Conservation (phyloP, 2,113 vertebrate species). For the Patagioenas fasciata region DNA sequence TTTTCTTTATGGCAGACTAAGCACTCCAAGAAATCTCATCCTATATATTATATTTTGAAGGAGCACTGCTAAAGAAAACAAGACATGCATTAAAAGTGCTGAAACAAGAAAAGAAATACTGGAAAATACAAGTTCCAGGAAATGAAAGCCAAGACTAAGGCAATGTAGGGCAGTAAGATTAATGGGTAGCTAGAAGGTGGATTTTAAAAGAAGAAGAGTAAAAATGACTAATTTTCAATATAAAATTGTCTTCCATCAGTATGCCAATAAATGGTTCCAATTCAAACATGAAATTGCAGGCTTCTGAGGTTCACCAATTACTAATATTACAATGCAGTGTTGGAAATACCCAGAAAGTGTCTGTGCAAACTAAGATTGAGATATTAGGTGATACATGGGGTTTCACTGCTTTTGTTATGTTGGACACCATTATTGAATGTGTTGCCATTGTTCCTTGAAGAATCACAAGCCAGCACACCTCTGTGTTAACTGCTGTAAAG, state of each 20-base stretch:
- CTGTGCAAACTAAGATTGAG: background rate
- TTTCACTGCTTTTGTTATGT: background rate
- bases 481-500: background rate
- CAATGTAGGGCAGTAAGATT: background rate
- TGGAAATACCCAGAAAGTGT: background rate
- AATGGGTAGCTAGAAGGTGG: background rate
- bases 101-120: background rate
- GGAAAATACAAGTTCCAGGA: background rate
- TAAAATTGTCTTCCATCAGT: background rate
- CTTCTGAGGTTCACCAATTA: background rate
- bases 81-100: background rate
- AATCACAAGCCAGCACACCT: background rate
- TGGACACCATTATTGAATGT: rapidly evolving
- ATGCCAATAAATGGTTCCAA: background rate
- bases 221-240: background rate
- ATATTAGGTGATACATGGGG: background rate
- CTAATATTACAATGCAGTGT: background rate
- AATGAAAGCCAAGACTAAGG: background rate
- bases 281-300: background rate
- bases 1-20: background rate
- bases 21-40: background rate
- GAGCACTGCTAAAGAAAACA: background rate
- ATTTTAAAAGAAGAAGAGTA: background rate
- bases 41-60: background rate
- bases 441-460: background rate